phyloP scores from a whole-genome alignment of 2,888 invertebrate genomes.

The Ophonus ardosiacus region DNA sequence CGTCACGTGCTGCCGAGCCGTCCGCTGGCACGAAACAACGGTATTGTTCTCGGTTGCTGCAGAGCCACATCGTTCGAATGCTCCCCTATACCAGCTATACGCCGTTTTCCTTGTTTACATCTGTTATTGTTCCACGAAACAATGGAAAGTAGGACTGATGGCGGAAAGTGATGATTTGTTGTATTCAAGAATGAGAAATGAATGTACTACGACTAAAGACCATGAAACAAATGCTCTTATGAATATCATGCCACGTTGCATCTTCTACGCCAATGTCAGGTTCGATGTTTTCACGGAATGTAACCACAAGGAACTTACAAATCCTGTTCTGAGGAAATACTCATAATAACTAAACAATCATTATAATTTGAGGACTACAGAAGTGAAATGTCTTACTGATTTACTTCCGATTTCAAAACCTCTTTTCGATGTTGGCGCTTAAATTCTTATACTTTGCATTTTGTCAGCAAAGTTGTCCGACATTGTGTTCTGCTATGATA shows the following conservation, averaged over 20 bases:
- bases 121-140: constrained; percentile 38
- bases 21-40: constrained; percentile 49
- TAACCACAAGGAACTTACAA: neutral
- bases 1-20: constrained; percentile 48
- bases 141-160: constrained; percentile 44
- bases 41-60: constrained; percentile 40
- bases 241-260: neutral
- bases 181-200: constrained; percentile 42
- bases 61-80: constrained; percentile 10
- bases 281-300: neutral
- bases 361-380: no score
- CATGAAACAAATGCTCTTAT: constrained; percentile 7
- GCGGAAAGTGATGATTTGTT: constrained; percentile 49
- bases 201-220: constrained; percentile 6
- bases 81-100: constrained; percentile 27
- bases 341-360: no score
- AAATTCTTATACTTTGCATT: no score
- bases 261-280: neutral
- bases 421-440: no score
- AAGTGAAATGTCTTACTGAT: no score
- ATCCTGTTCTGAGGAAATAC: no score
- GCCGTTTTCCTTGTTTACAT: constrained; percentile 40
- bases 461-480: no score
- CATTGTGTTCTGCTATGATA: no score
- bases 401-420: no score